Conservation (phyloP, 2,113 vertebrate genomes). For the Boulengeromyrus knoepffleri region DNA sequence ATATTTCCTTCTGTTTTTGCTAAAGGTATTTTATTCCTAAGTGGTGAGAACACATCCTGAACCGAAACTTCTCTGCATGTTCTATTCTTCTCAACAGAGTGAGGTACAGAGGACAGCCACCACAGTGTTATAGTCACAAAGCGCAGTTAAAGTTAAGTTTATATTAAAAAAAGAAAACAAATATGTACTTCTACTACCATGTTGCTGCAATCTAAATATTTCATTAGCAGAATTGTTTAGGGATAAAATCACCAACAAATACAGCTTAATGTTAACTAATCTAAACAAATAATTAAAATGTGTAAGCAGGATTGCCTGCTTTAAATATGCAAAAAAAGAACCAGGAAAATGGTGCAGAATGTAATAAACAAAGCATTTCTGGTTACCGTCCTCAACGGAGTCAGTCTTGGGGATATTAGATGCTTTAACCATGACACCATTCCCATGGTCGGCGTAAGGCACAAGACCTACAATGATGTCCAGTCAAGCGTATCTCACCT, state of each 20-base stretch:
- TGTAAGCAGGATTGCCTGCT: neutral
- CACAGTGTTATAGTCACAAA: neutral
- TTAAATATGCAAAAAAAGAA: neutral
- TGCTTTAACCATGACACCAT: neutral
- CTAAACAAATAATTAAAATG: neutral
- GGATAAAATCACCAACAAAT: neutral
- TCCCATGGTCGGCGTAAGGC: neutral
- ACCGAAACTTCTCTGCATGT: neutral
- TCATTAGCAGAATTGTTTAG: neutral
- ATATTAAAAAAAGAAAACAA: neutral
- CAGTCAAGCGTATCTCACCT: conserved; percentile 56
- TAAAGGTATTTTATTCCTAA: neutral
- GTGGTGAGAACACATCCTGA: neutral
- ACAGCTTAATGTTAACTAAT: neutral
- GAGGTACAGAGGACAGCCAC: neutral
- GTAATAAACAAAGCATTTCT: neutral
- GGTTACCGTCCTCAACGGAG: neutral
- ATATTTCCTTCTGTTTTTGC: neutral
- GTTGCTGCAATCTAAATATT: neutral
- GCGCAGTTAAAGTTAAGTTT: neutral
- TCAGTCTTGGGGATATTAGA: neutral
- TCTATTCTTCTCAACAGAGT: neutral
- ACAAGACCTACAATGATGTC: neutral
- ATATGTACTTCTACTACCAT: neutral
- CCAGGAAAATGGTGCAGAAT: neutral